Percentiles rank a stretch among this genome's conserved stretches.
Conservation (phyloP, 2,797 vertebrate genomes). For the Rhinichthys osculus region DNA sequence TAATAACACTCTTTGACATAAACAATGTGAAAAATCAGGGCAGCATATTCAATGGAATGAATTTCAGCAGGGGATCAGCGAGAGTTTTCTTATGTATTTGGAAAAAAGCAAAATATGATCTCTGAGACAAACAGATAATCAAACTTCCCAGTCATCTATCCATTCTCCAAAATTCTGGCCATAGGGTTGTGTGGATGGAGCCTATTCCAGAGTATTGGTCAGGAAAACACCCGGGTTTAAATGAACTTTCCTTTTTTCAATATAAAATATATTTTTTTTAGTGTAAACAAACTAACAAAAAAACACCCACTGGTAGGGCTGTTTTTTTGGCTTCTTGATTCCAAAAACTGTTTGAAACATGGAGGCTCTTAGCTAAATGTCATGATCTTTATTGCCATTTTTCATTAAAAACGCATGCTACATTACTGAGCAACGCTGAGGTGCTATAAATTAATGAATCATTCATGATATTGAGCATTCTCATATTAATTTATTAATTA, state of each 20-base stretch:
- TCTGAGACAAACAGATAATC: slow-evolving; percentile 12
- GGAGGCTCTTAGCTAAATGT: background rate
- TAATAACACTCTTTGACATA: slow-evolving; percentile 15
- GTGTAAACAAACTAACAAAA: background rate
- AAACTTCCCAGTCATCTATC: background rate
- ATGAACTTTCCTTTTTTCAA: background rate
- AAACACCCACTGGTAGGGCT: background rate
- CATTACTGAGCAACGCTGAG: background rate
- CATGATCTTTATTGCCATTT: background rate
- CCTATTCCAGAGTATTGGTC: background rate
- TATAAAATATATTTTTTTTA: background rate
- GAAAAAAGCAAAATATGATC: slow-evolving; percentile 4
- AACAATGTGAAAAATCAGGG: slow-evolving; percentile 26
- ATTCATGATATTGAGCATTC: background rate
- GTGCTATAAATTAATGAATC: no score
- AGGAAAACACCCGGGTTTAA: background rate
- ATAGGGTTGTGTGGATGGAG: background rate
- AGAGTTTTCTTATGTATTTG: slow-evolving; percentile 23
- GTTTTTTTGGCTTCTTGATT: background rate
- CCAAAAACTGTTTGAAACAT: background rate
- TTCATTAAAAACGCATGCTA: background rate
- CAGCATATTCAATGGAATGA: background rate
- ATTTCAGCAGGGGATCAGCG: background rate
- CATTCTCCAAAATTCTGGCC: background rate
- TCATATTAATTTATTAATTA: background rate